phyloP scores from a whole-genome alignment of 1,140 invertebrate genomes.

The Dreissena rostriformis region DNA sequence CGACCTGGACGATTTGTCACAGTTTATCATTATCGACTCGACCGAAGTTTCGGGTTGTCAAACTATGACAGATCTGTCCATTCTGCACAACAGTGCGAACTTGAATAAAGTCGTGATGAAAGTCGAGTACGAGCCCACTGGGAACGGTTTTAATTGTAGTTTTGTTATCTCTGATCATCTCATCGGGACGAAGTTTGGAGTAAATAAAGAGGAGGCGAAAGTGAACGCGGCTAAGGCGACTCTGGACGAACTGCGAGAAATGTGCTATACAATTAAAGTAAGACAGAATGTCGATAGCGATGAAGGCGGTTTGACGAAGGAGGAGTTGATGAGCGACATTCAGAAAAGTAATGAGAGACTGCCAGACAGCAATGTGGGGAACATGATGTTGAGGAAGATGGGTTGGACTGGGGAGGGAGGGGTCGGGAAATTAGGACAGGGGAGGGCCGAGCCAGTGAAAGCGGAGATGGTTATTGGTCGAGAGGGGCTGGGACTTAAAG shows the following conservation, averaged over 20 bases:
- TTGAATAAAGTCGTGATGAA: constrained; percentile 54
- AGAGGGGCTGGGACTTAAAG: constrained; percentile 70
- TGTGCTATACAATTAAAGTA: constrained; percentile 81
- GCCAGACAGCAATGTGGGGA: constrained; percentile 84
- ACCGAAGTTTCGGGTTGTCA: not conserved
- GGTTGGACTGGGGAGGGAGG: constrained; percentile 91
- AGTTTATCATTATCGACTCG: constrained; percentile 49
- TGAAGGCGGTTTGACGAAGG: constrained; percentile 62
- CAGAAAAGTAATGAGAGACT: constrained; percentile 60
- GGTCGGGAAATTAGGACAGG: constrained; percentile 86
- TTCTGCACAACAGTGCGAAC: constrained; percentile 51
- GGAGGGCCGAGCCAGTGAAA: constrained; percentile 86
- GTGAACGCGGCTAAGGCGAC: constrained; percentile 60
- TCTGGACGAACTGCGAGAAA: constrained; percentile 64
- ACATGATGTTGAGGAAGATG: constrained; percentile 89
- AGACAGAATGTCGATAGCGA: constrained; percentile 83
- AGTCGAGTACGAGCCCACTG: constrained; percentile 43
- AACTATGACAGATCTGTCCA: not conserved
- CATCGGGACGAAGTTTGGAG: constrained; percentile 53
- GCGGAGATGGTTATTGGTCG: constrained; percentile 70
- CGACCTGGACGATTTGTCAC: constrained; percentile 44
- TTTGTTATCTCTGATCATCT: constrained; percentile 58
- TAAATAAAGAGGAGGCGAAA: constrained; percentile 62
- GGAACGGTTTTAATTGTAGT: constrained; percentile 60
- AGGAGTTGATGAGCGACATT: constrained; percentile 83